Conservation (phyloP, 2,113 vertebrate genomes). For the Poeciliopsis retropinna region DNA sequence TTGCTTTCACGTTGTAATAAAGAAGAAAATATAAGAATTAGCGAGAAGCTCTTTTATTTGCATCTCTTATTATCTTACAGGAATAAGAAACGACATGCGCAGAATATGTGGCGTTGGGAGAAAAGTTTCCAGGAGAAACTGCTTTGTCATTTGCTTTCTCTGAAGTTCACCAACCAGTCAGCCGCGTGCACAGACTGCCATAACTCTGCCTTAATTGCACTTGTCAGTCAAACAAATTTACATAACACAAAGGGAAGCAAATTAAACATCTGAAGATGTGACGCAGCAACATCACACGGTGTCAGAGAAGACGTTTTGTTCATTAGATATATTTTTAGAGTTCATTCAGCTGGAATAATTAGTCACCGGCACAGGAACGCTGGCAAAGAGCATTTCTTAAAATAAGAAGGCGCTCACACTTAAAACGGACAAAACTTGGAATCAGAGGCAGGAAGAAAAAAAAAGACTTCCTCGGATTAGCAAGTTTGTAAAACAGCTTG, state of each 20-base stretch:
- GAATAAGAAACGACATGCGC: neutral
- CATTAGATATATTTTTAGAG: conserved; percentile 14
- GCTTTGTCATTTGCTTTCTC: too few relatives aligned
- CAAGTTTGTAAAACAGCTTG: conserved; percentile 48
- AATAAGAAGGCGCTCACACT: neutral
- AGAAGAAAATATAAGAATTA: neutral
- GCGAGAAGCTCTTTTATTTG: neutral
- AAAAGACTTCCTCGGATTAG: conserved; percentile 33
- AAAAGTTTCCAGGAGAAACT: neutral
- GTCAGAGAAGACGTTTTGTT: neutral
- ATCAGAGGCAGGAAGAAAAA: conserved; percentile 23
- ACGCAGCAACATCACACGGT: conserved; percentile 5
- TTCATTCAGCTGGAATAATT: conserved; percentile 4
- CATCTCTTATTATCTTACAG: neutral
- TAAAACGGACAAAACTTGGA: conserved; percentile 8
- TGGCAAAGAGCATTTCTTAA: neutral
- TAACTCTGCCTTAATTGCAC: conserved; percentile 48
- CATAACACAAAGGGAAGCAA: conserved; percentile 24
- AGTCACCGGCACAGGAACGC: neutral
- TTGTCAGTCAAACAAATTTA: conserved; percentile 29
- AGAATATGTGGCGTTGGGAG: neutral
- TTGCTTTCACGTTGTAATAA: neutral
- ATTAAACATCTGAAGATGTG: conserved; percentile 25
- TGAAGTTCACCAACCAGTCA: neutral
- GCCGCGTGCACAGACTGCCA: conserved; percentile 21